These are phyloP conservation scores for Cnemophilus loriae DNA, from an alignment of 2,113 vertebrate genomes.

Conservation along the genomic window DNA sequence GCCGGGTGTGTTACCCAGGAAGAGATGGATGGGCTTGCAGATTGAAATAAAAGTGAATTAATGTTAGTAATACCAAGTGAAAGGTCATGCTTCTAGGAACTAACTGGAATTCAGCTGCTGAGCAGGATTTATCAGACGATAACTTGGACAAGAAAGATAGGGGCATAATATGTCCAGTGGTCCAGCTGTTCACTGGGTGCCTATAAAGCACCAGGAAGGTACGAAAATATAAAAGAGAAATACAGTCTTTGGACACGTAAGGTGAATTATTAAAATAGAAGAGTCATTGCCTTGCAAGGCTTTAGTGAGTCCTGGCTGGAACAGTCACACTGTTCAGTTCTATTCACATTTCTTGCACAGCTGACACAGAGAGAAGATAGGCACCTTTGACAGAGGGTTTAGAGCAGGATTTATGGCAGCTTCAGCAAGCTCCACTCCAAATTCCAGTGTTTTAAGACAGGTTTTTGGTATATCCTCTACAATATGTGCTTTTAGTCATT, in stretches of 20 bases:
- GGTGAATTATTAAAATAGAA: neutral
- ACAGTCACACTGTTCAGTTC: neutral
- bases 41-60: slow-evolving; percentile 19
- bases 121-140: neutral
- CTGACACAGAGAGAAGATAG: neutral
- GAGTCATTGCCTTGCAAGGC: neutral
- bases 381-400: neutral
- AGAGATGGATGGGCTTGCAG: neutral
- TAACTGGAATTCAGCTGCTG: neutral
- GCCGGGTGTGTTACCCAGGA: neutral
- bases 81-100: neutral
- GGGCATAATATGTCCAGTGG: neutral
- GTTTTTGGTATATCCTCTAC: neutral
- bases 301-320: neutral
- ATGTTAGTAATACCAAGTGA: neutral
- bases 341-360: neutral
- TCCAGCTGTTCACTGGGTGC: neutral
- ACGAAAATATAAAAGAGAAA: neutral
- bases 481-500: neutral
- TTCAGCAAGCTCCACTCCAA: neutral
- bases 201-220: neutral
- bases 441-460: neutral
- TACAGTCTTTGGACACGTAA: neutral
- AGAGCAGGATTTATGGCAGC: neutral
- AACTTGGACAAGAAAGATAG: neutral